Evolutionary conservation across 2,797 vertebrate species (phyloP), one percentile per base, ranked within the genome.

Genomic region (Myripristis jacobus): DNA sequence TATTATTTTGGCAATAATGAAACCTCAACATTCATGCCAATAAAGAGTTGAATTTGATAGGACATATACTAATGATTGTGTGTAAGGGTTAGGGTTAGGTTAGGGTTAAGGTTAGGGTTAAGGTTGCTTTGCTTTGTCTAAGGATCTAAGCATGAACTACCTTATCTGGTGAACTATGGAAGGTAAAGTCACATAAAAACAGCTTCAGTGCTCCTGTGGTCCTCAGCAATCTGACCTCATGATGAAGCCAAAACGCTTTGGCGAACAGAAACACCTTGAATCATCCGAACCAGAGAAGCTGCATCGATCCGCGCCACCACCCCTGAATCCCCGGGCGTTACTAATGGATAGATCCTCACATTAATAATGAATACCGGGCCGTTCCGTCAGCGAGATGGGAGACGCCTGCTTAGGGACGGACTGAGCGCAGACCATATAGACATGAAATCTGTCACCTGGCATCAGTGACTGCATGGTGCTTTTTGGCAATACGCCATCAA

Each of bases 351-450:
- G 66, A 73, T 51, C 48, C 6, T 46, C 56, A 58, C 66, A 90
- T 91, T 61, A 89, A 91, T 89, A 56, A 89, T 87, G 81, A 57
- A 89, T 83, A 43, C 55, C 57, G 0, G 25, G 34, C 19, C 29
- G 24, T 48, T n/a, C 69, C 41, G 58, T 75, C 57, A 68, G 66
- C 71, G 60, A 81, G 74, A 61, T 25, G 56, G 15, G 21, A 68
- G 70, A 60, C 0, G 41, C 50, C 58, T 73, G 56, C 41, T 44
- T 46, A 21, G 58, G 64, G 73, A 81, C 50, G 60, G 68, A 34
- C 34, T 24, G 53, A 77, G 65, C 22, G 25, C 52, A 64, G 29
- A 31, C 5, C 29, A 31, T 31, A 31, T 31, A 31, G 29, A 31
- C 52, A n/a, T 75, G 31, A 67, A 36, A 63, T 11, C 64, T 73